Base-by-base conservation (phyloP, 30 jellyfish, hydroid and myxozoan genomes). In the Pelagia noctiluca region DNA sequence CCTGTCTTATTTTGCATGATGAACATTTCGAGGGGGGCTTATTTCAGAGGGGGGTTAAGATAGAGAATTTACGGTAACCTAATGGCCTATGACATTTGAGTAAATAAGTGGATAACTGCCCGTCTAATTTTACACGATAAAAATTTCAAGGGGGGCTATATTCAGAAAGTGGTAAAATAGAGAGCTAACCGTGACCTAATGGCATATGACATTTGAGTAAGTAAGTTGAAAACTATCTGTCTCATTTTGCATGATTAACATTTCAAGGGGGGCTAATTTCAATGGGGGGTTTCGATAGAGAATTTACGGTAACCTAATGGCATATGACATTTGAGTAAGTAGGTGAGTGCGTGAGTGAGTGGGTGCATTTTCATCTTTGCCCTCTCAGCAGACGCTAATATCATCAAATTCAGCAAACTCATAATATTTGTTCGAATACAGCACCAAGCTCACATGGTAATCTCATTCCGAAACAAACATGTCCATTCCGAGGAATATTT, bases 381-480 rank as follows among this genome's bases (percentile, higher is more conserved):
- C 57, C 21, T 52, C 28, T 30, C 2, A 25, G 68, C 84, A 72
- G 84, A 72, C 84, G 84, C 16, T 28, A 42, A 38, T 72, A 72
- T 72, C 84, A 72, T 72, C 84, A 72, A 72, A 48, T 25, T 21
- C 52, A 7, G 31, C 7, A 22, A 53, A 42, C 49, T 72, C 71
- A 37, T 2, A 38, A 72, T n/a, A 42, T 72, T 72, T 63, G 49
- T 42, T 23, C 35, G 4, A 37, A 34, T 2, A 34, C 61, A 64
- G 72, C 31, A 63, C 35, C 38, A 19, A 38, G 90, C 31, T 80
- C 84, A 80, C 90, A 80, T 12, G 54, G 16, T 80, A 48, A 50
- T 65, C 83, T 71, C 38, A 65, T 69, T 50, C 31, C 57, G 32
- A 28, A 63, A 77, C 90, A 80, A 80, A 64, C 66, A 64, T 65